Conservation (phyloP, 1,140 invertebrate species). For the Brachionus koreanus region DNA sequence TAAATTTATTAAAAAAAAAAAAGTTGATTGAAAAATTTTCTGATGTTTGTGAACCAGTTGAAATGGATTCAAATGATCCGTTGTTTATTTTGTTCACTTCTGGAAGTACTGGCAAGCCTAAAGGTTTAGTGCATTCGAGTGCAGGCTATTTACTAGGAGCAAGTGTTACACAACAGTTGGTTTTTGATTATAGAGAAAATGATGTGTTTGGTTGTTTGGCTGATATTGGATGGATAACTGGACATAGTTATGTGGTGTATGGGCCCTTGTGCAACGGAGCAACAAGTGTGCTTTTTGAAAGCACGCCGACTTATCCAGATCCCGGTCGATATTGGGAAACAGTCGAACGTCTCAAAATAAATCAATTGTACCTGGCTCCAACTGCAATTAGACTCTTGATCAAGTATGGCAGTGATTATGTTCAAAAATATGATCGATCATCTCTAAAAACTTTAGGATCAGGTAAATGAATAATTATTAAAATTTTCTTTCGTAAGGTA, state of each 20-base stretch:
- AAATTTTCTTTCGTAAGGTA: too few relatives aligned
- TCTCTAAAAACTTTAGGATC: constrained; percentile 45
- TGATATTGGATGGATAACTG: constrained; percentile 66
- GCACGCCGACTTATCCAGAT: constrained; percentile 62
- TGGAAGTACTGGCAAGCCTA: constrained; percentile 63
- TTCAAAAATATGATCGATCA: constrained; percentile 59
- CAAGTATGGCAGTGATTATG: constrained; percentile 69
- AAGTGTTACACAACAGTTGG: constrained; percentile 58
- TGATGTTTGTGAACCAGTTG: constrained; percentile 53
- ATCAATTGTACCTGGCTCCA: constrained; percentile 63
- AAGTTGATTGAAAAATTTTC: constrained; percentile 46
- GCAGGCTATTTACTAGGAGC: constrained; percentile 63
- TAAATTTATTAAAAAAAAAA: background rate
- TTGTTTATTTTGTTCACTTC: constrained; percentile 64
- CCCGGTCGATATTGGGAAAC: constrained; percentile 64
- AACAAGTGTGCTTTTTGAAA: constrained; percentile 63
- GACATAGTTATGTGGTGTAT: constrained; percentile 63
- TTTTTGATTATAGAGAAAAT: constrained; percentile 60
- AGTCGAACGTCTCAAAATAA: constrained; percentile 60
- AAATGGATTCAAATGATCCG: constrained; percentile 61
- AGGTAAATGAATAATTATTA: too few relatives aligned
- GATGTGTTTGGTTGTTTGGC: constrained; percentile 64
- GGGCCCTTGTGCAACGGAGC: constrained; percentile 63
- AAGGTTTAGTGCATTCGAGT: constrained; percentile 62
- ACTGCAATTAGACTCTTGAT: constrained; percentile 67